Percentiles rank a stretch among this genome's conserved stretches.
phyloP scores from a whole-genome alignment of 2,113 vertebrate genomes.

The Microtus richardsoni region DNA sequence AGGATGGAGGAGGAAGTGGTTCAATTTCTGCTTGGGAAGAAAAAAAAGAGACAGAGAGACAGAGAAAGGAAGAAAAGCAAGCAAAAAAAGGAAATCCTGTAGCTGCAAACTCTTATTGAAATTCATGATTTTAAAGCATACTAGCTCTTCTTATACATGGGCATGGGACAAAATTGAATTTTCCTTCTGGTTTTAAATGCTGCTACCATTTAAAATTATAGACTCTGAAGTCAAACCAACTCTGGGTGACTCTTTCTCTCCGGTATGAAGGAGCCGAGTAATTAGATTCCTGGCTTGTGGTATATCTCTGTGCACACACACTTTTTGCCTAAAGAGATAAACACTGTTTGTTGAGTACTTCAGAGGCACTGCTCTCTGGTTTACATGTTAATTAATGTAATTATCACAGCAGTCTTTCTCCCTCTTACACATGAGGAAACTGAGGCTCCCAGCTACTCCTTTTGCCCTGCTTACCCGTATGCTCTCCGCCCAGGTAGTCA shows the following conservation, averaged over 20 bases:
- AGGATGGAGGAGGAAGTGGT: background rate
- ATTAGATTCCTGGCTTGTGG: background rate
- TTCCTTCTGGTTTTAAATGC: background rate
- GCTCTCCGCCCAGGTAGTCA: background rate
- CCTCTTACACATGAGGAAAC: background rate
- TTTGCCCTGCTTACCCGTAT: background rate
- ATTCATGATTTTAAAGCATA: background rate
- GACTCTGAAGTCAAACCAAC: background rate
- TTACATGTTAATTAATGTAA: background rate
- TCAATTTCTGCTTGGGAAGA: background rate
- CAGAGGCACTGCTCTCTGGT: background rate
- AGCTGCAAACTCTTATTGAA: conserved; percentile 11
- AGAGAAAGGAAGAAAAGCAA: background rate
- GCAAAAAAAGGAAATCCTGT: no score
- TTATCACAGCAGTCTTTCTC: background rate
- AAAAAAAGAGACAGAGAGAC: background rate
- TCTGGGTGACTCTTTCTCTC: background rate
- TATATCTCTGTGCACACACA: background rate
- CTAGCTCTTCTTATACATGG: background rate
- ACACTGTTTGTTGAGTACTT: background rate
- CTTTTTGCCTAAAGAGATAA: background rate
- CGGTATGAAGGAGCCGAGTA: background rate
- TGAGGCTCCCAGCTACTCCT: background rate
- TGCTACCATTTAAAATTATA: background rate
- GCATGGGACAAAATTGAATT: background rate